Percentiles rank a stretch among this genome's conserved stretches.
phyloP scores from a whole-genome alignment of 2,113 vertebrate genomes.

The Natator depressus region DNA sequence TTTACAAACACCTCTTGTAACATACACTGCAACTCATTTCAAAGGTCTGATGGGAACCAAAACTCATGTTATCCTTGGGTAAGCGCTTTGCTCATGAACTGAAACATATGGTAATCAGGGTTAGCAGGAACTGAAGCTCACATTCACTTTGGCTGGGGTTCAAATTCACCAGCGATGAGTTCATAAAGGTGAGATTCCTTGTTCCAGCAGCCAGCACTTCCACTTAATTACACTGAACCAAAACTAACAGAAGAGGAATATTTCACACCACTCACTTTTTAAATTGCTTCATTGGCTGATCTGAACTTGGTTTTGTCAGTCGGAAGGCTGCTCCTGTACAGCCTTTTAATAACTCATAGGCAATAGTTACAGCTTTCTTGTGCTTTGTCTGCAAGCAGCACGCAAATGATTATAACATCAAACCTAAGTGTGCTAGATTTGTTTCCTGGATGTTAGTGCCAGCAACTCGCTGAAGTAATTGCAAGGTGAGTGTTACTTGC shows the following conservation, averaged over 20 bases:
- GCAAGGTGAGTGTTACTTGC: neutral
- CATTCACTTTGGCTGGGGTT: rapidly evolving
- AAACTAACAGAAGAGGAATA: rapidly evolving
- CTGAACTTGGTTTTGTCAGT: rapidly evolving
- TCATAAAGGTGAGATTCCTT: neutral
- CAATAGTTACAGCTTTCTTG: conserved; percentile 4
- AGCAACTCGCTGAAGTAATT: conserved; percentile 47
- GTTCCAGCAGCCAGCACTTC: neutral
- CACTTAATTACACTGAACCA: rapidly evolving
- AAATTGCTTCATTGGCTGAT: neutral
- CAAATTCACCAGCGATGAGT: neutral
- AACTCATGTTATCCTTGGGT: neutral
- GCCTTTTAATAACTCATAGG: neutral
- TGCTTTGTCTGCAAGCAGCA: neutral
- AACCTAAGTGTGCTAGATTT: neutral
- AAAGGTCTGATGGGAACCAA: neutral
- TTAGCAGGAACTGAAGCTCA: neutral
- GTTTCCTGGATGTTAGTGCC: conserved; percentile 17
- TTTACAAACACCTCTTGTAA: neutral
- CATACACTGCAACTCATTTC: neutral
- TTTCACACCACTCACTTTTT: neutral
- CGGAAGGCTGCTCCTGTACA: neutral
- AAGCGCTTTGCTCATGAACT: neutral
- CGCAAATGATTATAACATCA: neutral
- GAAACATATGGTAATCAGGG: neutral